Percentiles rank a stretch among this genome's conserved stretches.
Conservation (phyloP, 2,113 vertebrate genomes). For the Petroica traversi region DNA sequence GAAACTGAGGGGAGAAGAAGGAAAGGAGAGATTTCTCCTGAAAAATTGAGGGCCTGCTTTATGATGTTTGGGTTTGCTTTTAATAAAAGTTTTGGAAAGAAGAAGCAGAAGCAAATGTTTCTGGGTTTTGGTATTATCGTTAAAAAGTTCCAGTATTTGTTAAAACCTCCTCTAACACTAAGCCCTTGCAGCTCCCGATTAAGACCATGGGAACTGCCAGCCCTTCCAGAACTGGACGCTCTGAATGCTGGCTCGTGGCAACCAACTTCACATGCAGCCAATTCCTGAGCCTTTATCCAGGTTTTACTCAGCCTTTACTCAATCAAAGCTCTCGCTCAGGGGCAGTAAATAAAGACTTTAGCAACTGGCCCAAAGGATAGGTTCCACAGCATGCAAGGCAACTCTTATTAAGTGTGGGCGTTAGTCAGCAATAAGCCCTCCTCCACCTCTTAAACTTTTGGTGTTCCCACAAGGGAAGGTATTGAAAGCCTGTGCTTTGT, state of each 20-base stretch:
- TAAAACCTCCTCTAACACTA: not conserved
- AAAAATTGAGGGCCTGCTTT: not conserved
- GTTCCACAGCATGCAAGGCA: slow-evolving; percentile 41
- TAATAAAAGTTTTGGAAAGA: not conserved
- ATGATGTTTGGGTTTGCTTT: not conserved
- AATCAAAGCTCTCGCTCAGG: slow-evolving; percentile 14
- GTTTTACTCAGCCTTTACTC: slow-evolving; percentile 53
- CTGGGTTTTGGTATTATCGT: not conserved
- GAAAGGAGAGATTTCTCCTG: not conserved
- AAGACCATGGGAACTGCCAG: not conserved
- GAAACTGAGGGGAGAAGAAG: not conserved
- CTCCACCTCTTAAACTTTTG: slow-evolving; percentile 67
- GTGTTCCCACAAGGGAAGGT: slow-evolving; percentile 72
- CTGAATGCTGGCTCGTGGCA: not conserved
- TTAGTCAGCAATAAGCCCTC: slow-evolving; percentile 59
- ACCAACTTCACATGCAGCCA: not conserved
- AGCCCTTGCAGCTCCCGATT: not conserved
- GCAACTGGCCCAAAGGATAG: slow-evolving; percentile 16
- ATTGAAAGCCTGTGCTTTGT: slow-evolving; percentile 67
- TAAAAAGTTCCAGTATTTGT: not conserved
- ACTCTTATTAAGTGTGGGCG: slow-evolving; percentile 31
- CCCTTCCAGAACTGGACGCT: not conserved
- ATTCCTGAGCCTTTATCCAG: not conserved
- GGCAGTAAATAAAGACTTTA: slow-evolving; percentile 51
- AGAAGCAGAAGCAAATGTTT: not conserved